A percentile compares a stretch with the other conserved stretches of the same genome.
phyloP scores from a whole-genome alignment of 2,888 invertebrate species.

The Kuschelorhynchus macadamiae region DNA sequence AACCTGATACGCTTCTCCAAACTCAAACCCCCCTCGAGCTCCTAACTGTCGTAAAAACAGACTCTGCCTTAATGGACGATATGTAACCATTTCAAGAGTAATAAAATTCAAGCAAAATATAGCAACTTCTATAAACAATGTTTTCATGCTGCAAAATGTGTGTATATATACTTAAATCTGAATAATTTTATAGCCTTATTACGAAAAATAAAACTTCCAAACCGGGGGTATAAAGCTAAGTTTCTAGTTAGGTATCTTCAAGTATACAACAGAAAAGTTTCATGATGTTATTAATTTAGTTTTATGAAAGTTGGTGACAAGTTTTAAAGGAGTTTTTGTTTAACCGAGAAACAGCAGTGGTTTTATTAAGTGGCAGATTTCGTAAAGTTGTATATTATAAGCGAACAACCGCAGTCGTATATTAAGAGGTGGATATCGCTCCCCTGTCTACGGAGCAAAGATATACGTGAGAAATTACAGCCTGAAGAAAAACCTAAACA shows the following conservation, averaged over 20 bases:
- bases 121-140: too few species aligned
- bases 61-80: too few species aligned
- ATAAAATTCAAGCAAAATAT: too few species aligned
- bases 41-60: too few species aligned
- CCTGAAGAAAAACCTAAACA: conserved; percentile 57
- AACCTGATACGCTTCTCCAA: too few species aligned
- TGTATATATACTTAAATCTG: too few species aligned
- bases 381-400: conserved; percentile 59
- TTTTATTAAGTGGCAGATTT: conserved; percentile 59
- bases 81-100: too few species aligned
- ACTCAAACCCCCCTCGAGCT: too few species aligned
- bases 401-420: conserved; percentile 51
- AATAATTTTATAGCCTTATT: too few species aligned
- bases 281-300: conserved; percentile 17
- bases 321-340: conserved; percentile 39
- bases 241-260: background rate
- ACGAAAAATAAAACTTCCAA: too few species aligned
- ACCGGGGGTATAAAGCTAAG: too few species aligned
- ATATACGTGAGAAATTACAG: conserved; percentile 64
- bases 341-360: conserved; percentile 19
- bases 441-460: conserved; percentile 61
- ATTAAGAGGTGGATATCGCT: conserved; percentile 58
- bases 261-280: conserved; percentile 10
- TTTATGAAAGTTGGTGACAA: conserved; percentile 29
- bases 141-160: too few species aligned